A percentile compares a stretch with the other conserved stretches of the same genome.
Evolutionary conservation across 2,888 invertebrate species (phyloP).

Genomic region (Andrena flavipes): DNA sequence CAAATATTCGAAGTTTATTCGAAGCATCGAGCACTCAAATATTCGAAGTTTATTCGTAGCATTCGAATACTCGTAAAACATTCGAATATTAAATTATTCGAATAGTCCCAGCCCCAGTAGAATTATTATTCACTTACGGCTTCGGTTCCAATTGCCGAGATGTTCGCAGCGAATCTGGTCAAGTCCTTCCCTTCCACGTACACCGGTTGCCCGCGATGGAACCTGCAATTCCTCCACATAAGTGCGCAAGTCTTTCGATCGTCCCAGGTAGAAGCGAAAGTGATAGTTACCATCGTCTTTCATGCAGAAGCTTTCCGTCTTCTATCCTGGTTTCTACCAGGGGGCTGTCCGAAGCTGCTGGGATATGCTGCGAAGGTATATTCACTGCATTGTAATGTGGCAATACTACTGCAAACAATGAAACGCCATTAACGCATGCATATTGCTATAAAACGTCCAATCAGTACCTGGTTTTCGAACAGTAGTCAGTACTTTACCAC

Average conservation of each 20-base stretch:
- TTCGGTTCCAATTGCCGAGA: slow-evolving; percentile 96
- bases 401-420: slow-evolving; percentile 74
- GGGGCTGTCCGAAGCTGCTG: slow-evolving; percentile 84
- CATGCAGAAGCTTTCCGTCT: slow-evolving; percentile 97
- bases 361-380: slow-evolving; percentile 80
- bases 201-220: slow-evolving; percentile 96
- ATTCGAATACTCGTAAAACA: too few species aligned
- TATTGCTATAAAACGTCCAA: slow-evolving; percentile 1
- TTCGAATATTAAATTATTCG: too few species aligned
- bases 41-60: too few species aligned
- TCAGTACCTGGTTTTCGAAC: slow-evolving; percentile 86
- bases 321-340: slow-evolving; percentile 94
- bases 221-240: slow-evolving; percentile 85
- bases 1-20: too few species aligned
- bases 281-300: slow-evolving; percentile 92
- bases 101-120: not conserved
- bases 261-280: not conserved
- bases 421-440: slow-evolving; percentile 41
- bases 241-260: not conserved
- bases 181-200: slow-evolving; percentile 95
- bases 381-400: slow-evolving; percentile 80
- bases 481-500: slow-evolving; percentile 86
- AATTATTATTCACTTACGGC: slow-evolving; percentile 87
- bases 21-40: too few species aligned
- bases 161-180: slow-evolving; percentile 94